Conservation (phyloP, 2,888 invertebrate species). For the Portevinia maculata region DNA sequence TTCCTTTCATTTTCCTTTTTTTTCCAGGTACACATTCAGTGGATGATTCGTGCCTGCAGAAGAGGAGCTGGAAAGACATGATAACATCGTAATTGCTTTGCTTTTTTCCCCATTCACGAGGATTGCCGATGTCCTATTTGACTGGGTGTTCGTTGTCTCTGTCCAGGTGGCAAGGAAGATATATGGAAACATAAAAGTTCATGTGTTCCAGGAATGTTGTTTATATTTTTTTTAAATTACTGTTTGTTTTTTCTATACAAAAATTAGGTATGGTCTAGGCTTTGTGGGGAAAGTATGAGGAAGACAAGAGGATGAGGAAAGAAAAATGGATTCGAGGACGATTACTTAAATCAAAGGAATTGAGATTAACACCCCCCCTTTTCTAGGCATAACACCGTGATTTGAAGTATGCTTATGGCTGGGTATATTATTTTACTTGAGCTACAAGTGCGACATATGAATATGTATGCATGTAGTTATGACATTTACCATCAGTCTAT, state of each 20-base stretch:
- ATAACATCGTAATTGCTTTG: constrained; percentile 47
- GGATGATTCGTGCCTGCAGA: constrained; percentile 41
- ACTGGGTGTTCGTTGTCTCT: constrained; percentile 30
- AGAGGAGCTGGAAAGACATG: constrained; percentile 4
- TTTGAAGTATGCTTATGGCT: too few relatives aligned
- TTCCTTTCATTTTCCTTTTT: background rate
- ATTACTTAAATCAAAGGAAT: too few relatives aligned
- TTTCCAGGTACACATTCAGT: background rate
- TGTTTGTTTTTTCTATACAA: background rate
- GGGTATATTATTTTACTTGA: too few relatives aligned
- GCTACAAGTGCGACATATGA: too few relatives aligned
- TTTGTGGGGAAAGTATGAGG: too few relatives aligned
- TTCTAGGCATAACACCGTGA: too few relatives aligned
- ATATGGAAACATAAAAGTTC: constrained; percentile 26
- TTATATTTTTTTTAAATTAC: background rate
- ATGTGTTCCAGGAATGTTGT: constrained; percentile 17
- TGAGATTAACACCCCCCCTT: too few relatives aligned
- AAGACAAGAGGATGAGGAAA: too few relatives aligned
- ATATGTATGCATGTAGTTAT: too few relatives aligned
- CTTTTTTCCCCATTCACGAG: constrained; percentile 38
- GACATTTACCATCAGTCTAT: too few relatives aligned
- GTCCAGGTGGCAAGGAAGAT: constrained; percentile 62
- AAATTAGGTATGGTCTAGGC: background rate
- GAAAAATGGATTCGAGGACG: too few relatives aligned
- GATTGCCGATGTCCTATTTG: constrained; percentile 28